Conservation (phyloP, 2,113 vertebrate species). For the Isurus oxyrinchus region DNA sequence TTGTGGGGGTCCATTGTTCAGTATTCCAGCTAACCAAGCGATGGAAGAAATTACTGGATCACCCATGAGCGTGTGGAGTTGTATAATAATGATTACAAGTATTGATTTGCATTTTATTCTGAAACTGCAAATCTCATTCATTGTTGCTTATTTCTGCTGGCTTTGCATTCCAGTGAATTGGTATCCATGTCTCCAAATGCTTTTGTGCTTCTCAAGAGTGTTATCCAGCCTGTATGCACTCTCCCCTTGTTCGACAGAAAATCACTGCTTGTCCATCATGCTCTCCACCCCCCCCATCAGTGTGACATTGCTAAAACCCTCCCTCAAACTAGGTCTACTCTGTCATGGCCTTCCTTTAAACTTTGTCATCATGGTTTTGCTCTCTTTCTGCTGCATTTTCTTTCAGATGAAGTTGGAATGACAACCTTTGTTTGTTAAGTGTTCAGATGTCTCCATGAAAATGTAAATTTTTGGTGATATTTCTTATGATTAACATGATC, state of each 20-base stretch:
- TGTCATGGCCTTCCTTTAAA: not conserved
- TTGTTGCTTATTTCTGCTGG: not conserved
- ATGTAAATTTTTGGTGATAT: not conserved
- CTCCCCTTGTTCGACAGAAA: not conserved
- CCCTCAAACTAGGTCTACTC: not conserved
- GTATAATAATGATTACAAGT: not conserved
- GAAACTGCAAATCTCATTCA: not conserved
- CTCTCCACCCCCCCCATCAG: not conserved
- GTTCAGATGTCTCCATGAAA: not conserved
- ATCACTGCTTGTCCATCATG: not conserved
- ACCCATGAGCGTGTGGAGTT: not conserved
- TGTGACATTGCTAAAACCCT: not conserved
- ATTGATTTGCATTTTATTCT: not conserved
- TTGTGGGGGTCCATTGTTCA: not conserved
- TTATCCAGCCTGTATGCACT: not conserved
- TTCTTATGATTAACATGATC: not conserved
- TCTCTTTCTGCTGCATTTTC: not conserved
- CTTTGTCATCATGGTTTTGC: not conserved
- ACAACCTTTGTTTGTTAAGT: not conserved
- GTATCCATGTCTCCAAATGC: not conserved
- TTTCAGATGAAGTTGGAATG: not conserved
- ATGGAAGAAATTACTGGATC: not conserved
- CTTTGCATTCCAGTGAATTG: not conserved
- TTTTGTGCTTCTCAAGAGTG: not conserved
- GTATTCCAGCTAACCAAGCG: not conserved